phyloP scores from a whole-genome alignment of 2,113 vertebrate species.

The Carlito syrichta region DNA sequence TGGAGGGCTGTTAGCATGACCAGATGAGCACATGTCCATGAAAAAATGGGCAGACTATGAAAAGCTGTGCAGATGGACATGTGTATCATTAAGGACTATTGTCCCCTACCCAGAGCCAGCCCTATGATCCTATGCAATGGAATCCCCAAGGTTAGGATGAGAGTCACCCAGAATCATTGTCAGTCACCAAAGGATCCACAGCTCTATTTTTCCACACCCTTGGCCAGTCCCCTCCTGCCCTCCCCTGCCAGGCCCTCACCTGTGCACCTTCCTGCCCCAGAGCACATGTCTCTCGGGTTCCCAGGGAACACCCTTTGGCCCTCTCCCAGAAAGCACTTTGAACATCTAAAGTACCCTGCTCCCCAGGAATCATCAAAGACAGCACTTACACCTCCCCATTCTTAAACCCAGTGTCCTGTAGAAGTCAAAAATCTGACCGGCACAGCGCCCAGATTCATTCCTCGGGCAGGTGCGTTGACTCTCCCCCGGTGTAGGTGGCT shows the following conservation, averaged over 20 bases:
- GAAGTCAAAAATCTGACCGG: accelerated
- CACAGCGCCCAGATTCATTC: background rate
- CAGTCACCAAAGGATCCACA: background rate
- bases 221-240: background rate
- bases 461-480: background rate
- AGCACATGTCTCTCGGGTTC: background rate
- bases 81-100: background rate
- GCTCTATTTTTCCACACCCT: background rate
- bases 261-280: background rate
- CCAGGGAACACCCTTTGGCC: background rate
- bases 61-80: accelerated
- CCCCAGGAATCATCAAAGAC: background rate
- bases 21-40: background rate
- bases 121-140: background rate
- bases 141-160: background rate
- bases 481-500: background rate
- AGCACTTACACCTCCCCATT: accelerated
- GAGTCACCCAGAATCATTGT: no score
- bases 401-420: background rate
- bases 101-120: background rate
- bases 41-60: accelerated
- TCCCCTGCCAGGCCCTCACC: background rate
- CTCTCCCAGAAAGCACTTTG: background rate
- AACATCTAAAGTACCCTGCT: background rate
- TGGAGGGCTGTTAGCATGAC: no score